Evolutionary conservation across 2,113 vertebrate genomes (phyloP).

Genomic region (Archocentrus centrarchus): DNA sequence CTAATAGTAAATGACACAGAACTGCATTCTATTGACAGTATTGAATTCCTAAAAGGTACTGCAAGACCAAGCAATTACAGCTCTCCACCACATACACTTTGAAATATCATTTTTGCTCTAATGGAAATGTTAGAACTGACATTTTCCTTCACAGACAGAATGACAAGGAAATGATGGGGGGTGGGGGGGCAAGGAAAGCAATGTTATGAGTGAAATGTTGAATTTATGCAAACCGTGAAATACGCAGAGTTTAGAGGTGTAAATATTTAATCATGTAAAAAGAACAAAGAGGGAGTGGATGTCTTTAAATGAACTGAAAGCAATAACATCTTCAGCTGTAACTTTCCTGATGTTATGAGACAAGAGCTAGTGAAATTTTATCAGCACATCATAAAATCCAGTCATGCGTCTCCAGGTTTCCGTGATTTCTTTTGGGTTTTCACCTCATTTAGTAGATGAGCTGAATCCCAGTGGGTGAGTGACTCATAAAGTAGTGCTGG

Average conservation of each 20-base stretch:
- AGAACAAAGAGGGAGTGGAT: background rate
- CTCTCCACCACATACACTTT: slow-evolving; percentile 64
- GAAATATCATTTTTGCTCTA: slow-evolving; percentile 50
- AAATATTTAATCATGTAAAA: background rate
- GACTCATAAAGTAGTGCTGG: slow-evolving; percentile 73
- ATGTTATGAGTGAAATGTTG: background rate
- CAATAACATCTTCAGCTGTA: slow-evolving; percentile 14
- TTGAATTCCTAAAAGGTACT: slow-evolving; percentile 63
- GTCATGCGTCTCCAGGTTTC: slow-evolving; percentile 62
- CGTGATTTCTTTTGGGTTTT: slow-evolving; percentile 69
- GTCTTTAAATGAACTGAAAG: slow-evolving; percentile 19
- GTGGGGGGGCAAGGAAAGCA: background rate
- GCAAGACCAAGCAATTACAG: slow-evolving; percentile 61
- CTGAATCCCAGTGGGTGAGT: slow-evolving; percentile 49
- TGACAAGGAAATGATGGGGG: background rate
- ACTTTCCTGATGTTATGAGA: slow-evolving; percentile 42
- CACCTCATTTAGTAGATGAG: slow-evolving; percentile 79
- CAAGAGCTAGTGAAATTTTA: slow-evolving; percentile 61
- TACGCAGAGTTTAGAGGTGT: fast-evolving
- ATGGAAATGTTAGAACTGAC: slow-evolving; percentile 57
- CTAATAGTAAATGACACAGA: slow-evolving; percentile 63
- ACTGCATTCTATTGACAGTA: slow-evolving; percentile 65
- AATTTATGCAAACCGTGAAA: fast-evolving
- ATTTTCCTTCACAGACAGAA: slow-evolving; percentile 43
- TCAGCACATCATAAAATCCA: slow-evolving; percentile 71